These are phyloP conservation scores for Galaxias olidus DNA, from an alignment of 2,797 vertebrate genomes.

Conservation along the genomic window DNA sequence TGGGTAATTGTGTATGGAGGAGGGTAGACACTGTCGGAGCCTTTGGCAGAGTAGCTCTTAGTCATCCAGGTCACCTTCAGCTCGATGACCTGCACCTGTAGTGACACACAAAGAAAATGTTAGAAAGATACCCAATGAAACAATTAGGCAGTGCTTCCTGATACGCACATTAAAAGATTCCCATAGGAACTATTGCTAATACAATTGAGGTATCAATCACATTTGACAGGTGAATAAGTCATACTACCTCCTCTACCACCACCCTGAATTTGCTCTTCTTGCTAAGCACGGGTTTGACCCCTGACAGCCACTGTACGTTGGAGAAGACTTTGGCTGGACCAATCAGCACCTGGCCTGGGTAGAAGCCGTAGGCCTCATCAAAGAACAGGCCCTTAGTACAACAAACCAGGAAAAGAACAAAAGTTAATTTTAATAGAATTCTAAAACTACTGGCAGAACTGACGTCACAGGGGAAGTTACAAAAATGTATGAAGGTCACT, in stretches of 20 bases:
- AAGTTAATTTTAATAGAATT: background rate
- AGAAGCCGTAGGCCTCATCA: slow-evolving; percentile 96
- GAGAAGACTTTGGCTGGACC: slow-evolving; percentile 97
- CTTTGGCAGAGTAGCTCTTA: slow-evolving; percentile 95
- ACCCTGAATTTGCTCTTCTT: slow-evolving; percentile 98
- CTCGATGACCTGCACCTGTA: slow-evolving; percentile 93
- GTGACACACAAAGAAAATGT: background rate
- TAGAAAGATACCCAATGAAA: background rate
- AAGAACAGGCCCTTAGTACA: slow-evolving; percentile 91
- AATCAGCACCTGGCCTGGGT: slow-evolving; percentile 96
- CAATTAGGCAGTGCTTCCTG: background rate
- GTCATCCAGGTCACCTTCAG: slow-evolving; percentile 98
- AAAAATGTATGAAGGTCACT: background rate
- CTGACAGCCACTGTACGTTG: slow-evolving; percentile 95
- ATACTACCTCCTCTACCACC: slow-evolving; percentile 92
- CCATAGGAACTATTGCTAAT: too few species aligned
- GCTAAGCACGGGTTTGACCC: slow-evolving; percentile 95
- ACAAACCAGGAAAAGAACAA: background rate
- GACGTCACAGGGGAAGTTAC: slow-evolving; percentile 7
- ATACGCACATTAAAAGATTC: background rate
- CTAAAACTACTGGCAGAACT: background rate
- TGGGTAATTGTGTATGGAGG: slow-evolving; percentile 90
- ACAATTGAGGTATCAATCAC: too few species aligned
- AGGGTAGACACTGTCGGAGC: slow-evolving; percentile 93
- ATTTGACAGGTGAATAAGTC: background rate